These are phyloP conservation scores for Polypterus senegalus DNA, from an alignment of 2,113 vertebrate species.

Conservation along the genomic window DNA sequence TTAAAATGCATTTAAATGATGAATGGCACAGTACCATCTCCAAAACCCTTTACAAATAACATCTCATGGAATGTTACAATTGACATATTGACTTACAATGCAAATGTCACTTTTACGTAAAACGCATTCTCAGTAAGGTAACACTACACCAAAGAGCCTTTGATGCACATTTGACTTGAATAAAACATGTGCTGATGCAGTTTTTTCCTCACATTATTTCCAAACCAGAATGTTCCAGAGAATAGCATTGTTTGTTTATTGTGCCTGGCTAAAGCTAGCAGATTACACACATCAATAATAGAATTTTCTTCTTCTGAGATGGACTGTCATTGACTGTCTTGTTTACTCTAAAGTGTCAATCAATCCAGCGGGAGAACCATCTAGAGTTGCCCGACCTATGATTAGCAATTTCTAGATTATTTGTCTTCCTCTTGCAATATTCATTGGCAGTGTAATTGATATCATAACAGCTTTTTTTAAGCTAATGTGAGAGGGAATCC, in stretches of 20 bases:
- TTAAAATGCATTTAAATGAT: too few species aligned
- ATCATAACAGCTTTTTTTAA: constrained; percentile 29
- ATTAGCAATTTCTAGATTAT: constrained; percentile 41
- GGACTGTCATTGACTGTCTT: constrained; percentile 27
- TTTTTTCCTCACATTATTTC: not conserved
- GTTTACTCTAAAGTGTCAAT: constrained; percentile 31
- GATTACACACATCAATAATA: constrained; percentile 21
- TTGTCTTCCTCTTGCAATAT: constrained; percentile 45
- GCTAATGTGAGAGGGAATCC: constrained; percentile 46
- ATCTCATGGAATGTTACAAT: too few species aligned
- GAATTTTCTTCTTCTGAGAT: constrained; percentile 25
- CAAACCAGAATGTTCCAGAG: not conserved
- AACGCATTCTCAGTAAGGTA: not conserved
- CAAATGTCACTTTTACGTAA: too few species aligned
- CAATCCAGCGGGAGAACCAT: constrained; percentile 24
- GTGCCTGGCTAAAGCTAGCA: constrained; percentile 10
- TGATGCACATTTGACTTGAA: not conserved
- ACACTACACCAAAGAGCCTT: not conserved
- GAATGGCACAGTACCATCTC: too few species aligned
- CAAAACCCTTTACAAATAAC: too few species aligned
- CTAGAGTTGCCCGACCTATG: constrained; percentile 43
- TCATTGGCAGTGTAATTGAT: constrained; percentile 39
- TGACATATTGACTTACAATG: too few species aligned
- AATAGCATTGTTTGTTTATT: constrained; percentile 3
- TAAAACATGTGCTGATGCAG: constrained; percentile 1